Conservation (phyloP, 2,113 vertebrate genomes). For the Pantherophis guttatus region DNA sequence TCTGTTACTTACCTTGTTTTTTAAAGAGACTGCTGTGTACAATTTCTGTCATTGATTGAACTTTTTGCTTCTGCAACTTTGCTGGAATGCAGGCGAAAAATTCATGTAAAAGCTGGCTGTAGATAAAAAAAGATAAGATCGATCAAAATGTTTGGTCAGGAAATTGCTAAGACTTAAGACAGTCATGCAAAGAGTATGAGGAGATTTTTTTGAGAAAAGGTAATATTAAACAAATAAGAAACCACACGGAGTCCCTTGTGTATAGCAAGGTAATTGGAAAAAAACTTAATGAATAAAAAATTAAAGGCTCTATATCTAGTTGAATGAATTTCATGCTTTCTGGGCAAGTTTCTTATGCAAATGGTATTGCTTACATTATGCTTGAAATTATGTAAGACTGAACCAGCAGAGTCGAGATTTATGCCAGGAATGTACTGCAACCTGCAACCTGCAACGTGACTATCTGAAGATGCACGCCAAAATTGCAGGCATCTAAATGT, state of each 20-base stretch:
- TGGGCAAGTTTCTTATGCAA: not conserved
- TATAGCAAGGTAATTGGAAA: not conserved
- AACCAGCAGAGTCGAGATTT: not conserved
- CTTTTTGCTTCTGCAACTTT: conserved; percentile 92
- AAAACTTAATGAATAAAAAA: not conserved
- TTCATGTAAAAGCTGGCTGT: conserved; percentile 88
- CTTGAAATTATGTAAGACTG: not conserved
- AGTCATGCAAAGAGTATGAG: not conserved
- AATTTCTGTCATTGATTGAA: conserved; percentile 94
- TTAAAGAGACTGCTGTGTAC: conserved; percentile 90
- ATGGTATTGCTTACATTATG: not conserved
- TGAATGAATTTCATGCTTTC: not conserved
- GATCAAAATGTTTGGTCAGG: not conserved
- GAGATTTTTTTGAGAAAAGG: not conserved
- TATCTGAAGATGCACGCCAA: not conserved
- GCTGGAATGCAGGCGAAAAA: conserved; percentile 93
- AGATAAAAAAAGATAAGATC: conserved; percentile 24
- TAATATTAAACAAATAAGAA: not conserved
- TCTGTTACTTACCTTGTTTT: conserved; percentile 80
- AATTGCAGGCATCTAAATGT: not conserved
- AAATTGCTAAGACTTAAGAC: not conserved
- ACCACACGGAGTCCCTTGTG: not conserved
- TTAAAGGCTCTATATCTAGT: not conserved
- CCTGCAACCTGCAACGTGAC: not conserved
- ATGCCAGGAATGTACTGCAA: no score